Evolutionary conservation across 2,888 invertebrate genomes (phyloP).

Genomic region (Sinelater perroti): DNA sequence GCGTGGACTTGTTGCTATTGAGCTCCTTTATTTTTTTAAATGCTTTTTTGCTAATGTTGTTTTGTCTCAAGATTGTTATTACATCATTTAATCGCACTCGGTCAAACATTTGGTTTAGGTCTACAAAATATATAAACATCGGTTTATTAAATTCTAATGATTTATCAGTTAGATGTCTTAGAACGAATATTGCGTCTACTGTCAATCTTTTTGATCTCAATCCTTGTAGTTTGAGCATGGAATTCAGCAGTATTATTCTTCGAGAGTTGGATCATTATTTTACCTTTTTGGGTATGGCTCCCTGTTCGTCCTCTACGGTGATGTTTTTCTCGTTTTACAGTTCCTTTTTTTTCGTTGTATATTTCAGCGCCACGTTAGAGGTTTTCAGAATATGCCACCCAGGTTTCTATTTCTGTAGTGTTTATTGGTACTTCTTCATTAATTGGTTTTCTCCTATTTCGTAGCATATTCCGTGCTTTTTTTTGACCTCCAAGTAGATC

Average conservation of each 20-base stretch:
- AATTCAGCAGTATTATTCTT: background rate
- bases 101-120: constrained; percentile 7
- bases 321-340: background rate
- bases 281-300: too few relatives aligned
- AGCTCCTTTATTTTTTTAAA: background rate
- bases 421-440: too few relatives aligned
- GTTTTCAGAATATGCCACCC: background rate
- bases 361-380: background rate
- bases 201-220: too few relatives aligned
- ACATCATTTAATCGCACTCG: too few relatives aligned
- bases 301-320: too few relatives aligned
- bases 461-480: background rate
- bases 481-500: constrained; percentile 1
- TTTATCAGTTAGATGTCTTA: too few relatives aligned
- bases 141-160: background rate
- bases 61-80: background rate
- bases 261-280: background rate
- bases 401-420: too few relatives aligned
- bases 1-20: constrained; percentile 1
- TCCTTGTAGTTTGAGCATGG: background rate
- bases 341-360: background rate
- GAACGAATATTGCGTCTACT: too few relatives aligned
- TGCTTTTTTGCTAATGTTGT: too few relatives aligned
- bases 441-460: constrained; percentile 3
- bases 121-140: constrained; percentile 4